A percentile compares a stretch with the other conserved stretches of the same genome.
Evolutionary conservation across 2,113 vertebrate genomes (phyloP).

Genomic region (Neolamprologus sp.): DNA sequence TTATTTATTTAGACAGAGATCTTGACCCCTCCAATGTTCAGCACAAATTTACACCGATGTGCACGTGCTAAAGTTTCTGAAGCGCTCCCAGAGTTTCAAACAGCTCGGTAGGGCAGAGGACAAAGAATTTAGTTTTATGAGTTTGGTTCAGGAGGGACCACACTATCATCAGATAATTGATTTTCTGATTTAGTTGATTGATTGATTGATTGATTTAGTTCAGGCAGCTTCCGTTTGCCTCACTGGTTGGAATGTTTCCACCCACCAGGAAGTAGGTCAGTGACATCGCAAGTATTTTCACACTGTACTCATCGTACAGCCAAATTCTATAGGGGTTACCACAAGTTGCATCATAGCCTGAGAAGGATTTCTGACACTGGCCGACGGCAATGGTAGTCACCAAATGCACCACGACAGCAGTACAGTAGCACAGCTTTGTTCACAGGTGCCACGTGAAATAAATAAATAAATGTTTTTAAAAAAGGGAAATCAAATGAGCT

Average conservation of each 20-base stretch:
- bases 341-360: constrained; percentile 16
- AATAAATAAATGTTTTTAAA: not conserved
- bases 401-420: not conserved
- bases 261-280: not conserved
- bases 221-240: not conserved
- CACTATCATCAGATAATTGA: not conserved
- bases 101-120: not conserved
- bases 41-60: not conserved
- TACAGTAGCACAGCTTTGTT: not conserved
- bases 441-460: not conserved
- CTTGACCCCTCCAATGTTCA: not conserved
- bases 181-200: not conserved
- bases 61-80: not conserved
- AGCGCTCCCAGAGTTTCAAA: not conserved
- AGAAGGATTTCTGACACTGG: not conserved
- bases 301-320: not conserved
- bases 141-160: not conserved
- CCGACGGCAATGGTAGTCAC: not conserved
- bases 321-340: not conserved
- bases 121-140: not conserved
- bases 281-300: not conserved
- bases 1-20: not conserved
- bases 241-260: not conserved
- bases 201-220: not conserved
- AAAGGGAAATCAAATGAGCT: constrained; percentile 3